Conservation (phyloP, 2,888 invertebrate genomes). For the Portevinia maculata region DNA sequence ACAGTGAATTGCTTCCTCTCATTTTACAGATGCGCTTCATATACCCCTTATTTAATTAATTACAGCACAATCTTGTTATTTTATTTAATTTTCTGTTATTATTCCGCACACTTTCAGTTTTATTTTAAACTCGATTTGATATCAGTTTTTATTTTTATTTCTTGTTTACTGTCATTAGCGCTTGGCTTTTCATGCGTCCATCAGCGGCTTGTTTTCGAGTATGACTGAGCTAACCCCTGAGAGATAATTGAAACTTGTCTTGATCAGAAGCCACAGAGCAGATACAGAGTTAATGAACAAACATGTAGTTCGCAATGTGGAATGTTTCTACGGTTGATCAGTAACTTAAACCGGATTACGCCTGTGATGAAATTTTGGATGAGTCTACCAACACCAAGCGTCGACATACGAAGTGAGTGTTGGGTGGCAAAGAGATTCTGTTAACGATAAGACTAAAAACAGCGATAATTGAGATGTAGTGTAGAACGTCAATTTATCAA, state of each 20-base stretch:
- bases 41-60: too few relatives aligned
- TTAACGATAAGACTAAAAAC: too few relatives aligned
- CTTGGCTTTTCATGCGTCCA: slow-evolving; percentile 8
- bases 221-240: slow-evolving; percentile 31
- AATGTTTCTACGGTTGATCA: neutral
- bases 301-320: slow-evolving; percentile 20
- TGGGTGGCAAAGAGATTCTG: neutral
- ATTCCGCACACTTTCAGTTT: neutral
- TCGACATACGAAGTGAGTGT: neutral
- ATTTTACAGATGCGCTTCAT: slow-evolving; percentile 1
- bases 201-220: slow-evolving; percentile 10
- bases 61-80: too few relatives aligned
- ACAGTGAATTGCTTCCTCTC: slow-evolving; percentile 25
- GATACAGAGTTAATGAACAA: slow-evolving; percentile 14
- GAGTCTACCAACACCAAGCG: neutral
- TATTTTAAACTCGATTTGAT: slow-evolving; percentile 4
- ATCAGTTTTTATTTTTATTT: neutral
- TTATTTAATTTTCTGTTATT: neutral
- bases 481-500: too few relatives aligned
- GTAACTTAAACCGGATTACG: slow-evolving; percentile 38
- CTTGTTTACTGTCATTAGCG: neutral
- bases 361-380: neutral
- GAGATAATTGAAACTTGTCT: slow-evolving; percentile 20
- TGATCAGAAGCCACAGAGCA: slow-evolving; percentile 4
- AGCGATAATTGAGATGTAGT: too few relatives aligned